Conservation (phyloP, 1,140 invertebrate species). For the Sminthurinus signatus region DNA sequence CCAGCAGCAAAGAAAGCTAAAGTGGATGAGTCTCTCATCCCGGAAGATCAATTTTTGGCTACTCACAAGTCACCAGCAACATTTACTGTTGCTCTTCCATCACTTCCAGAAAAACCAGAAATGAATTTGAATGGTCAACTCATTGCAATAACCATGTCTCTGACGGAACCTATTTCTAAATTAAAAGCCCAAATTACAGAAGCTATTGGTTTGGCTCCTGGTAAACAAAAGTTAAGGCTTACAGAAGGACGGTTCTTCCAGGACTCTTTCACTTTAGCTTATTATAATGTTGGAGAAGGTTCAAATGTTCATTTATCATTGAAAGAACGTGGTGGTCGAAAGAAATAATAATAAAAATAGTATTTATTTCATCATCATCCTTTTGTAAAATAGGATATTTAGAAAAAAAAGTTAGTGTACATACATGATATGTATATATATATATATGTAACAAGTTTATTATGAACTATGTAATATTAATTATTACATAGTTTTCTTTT, state of each 20-base stretch:
- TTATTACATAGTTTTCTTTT: too few species aligned
- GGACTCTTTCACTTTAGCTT: slow-evolving; percentile 89
- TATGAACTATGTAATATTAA: too few species aligned
- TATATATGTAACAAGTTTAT: neutral
- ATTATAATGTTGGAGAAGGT: slow-evolving; percentile 85
- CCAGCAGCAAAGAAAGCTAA: slow-evolving; percentile 79
- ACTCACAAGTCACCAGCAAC: slow-evolving; percentile 63
- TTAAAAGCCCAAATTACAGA: slow-evolving; percentile 88
- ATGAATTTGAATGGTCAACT: slow-evolving; percentile 95
- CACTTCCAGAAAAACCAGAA: slow-evolving; percentile 79
- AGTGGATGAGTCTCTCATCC: slow-evolving; percentile 78
- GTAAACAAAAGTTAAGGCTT: slow-evolving; percentile 92
- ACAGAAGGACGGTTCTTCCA: slow-evolving; percentile 98
- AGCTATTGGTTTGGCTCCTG: slow-evolving; percentile 83
- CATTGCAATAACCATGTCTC: slow-evolving; percentile 67
- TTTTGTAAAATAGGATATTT: too few species aligned
- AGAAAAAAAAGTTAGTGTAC: too few species aligned
- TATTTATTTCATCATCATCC: neutral
- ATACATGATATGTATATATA: neutral
- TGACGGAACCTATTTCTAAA: slow-evolving; percentile 71
- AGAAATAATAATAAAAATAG: slow-evolving; percentile 64
- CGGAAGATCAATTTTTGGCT: slow-evolving; percentile 74
- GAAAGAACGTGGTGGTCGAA: slow-evolving; percentile 95
- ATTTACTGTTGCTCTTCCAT: slow-evolving; percentile 71
- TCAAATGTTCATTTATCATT: slow-evolving; percentile 80